Base-by-base conservation (phyloP, 2,888 invertebrate genomes). In the Chloroclystis v-ata region DNA sequence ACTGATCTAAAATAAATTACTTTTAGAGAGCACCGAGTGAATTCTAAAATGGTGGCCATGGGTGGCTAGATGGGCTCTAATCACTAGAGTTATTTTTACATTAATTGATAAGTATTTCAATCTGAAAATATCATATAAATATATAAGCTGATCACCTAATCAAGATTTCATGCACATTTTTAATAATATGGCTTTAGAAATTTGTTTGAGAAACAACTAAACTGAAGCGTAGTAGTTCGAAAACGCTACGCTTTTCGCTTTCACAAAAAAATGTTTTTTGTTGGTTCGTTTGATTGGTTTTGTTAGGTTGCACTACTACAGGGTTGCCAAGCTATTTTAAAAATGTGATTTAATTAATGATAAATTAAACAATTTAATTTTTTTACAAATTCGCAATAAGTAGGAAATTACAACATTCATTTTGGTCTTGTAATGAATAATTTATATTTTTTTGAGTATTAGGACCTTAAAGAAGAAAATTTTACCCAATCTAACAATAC, bases 31-130 rank as follows among this genome's bases (percentile, higher is more conserved):
- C 72, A 72, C 69, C 56, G 63, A 75, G 73, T 65, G 64, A 73
- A 80, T 81, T 85, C 80, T 86, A 87, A 87, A 87, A 87, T 87
- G 87, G 87, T 85, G 84, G 87, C 86, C 86, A 80, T 83, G 78
- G 79, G 75, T 72, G 77, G 81, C 78, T 84, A 81, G 78, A 69
- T 73, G 65, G 66, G 61, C 67, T 67, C 59, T 73, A 75, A 66
- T 76, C 82, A 80, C 78, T 81, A 69, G 64, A 72, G 71, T 71
- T 35, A 67, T 72, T 72, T 67, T 71, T 64, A 59, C 63, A 62
- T 62, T 60, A 69, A 70, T 71, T 66, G 47, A 60, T 61, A 56
- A 57, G 53, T 20, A 20, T 20, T 20, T 20, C 20, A 20, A 2
- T 20, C 2, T 5, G 5, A 20, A 20, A 20, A 20, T 20, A 20